Conservation (phyloP, 2,888 invertebrate species). For the Invenusta paracnida region DNA sequence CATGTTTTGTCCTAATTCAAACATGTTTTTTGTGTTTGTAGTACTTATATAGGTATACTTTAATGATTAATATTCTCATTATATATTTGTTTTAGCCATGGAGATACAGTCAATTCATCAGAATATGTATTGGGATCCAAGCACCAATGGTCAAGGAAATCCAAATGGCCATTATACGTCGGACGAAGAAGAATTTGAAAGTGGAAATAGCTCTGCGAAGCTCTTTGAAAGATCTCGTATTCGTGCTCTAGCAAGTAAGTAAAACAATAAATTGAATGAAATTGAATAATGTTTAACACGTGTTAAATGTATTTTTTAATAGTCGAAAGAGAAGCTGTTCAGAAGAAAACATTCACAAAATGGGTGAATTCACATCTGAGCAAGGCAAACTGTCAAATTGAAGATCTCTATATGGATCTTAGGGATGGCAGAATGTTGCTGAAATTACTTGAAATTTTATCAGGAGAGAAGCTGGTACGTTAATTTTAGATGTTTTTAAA, state of each 20-base stretch:
- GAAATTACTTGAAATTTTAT: conserved; percentile 91
- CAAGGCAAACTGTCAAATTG: conserved; percentile 88
- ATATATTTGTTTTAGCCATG: conserved; percentile 15
- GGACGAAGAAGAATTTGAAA: conserved; percentile 65
- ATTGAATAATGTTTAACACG: neutral
- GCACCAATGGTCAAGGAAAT: conserved; percentile 7
- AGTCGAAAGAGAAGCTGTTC: conserved; percentile 99
- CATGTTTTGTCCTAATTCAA: too few relatives aligned
- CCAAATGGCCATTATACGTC: neutral
- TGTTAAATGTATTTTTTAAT: neutral
- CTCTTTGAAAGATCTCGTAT: conserved; percentile 98
- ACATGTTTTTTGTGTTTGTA: too few relatives aligned
- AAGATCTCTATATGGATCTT: conserved; percentile 93
- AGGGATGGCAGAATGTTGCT: conserved; percentile 97
- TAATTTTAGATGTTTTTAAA: neutral
- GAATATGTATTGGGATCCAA: conserved; percentile 39
- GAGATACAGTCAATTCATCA: conserved; percentile 41
- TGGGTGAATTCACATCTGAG: conserved; percentile 99
- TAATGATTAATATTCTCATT: too few relatives aligned
- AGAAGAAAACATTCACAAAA: conserved; percentile 99
- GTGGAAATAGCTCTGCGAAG: conserved; percentile 94
- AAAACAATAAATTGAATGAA: neutral
- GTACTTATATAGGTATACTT: too few relatives aligned
- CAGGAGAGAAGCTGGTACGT: conserved; percentile 77
- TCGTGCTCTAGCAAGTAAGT: conserved; percentile 76